Percentiles rank a stretch among this genome's conserved stretches.
Evolutionary conservation across 1,140 invertebrate species (phyloP).

Genomic region (Lordiphosa mommai): DNA sequence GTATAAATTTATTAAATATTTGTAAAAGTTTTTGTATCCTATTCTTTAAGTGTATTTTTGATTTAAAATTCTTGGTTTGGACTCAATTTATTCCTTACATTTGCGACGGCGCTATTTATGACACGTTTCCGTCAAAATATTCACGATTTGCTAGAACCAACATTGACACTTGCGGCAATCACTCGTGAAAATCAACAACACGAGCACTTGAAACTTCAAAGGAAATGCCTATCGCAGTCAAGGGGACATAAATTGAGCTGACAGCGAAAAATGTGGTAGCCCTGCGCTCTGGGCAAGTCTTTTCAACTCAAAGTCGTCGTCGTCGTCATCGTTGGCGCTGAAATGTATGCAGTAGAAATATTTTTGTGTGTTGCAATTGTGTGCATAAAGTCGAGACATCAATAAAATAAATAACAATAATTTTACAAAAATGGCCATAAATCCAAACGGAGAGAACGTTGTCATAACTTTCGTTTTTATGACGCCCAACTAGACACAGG

Average conservation of each 20-base stretch:
- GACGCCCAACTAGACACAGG: constrained; percentile 67
- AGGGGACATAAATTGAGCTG: constrained; percentile 73
- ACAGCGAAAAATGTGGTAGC: constrained; percentile 62
- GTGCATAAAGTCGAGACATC: constrained; percentile 63
- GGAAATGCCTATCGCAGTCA: constrained; percentile 78
- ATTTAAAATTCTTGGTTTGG: too few relatives aligned
- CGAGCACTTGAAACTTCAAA: constrained; percentile 69
- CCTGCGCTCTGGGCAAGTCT: constrained; percentile 7
- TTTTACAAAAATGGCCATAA: constrained; percentile 69
- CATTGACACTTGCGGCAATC: constrained; percentile 40
- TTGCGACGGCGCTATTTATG: constrained; percentile 62
- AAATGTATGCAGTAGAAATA: constrained; percentile 69
- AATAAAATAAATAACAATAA: constrained; percentile 78
- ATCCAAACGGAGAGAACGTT: constrained; percentile 48
- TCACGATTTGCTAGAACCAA: constrained; percentile 45
- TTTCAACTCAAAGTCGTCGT: neutral
- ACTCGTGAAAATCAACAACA: constrained; percentile 37
- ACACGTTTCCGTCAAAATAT: constrained; percentile 75
- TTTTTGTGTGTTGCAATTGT: constrained; percentile 52
- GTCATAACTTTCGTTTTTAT: constrained; percentile 77
- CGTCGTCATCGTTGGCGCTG: constrained; percentile 15
- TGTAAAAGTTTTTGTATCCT: too few relatives aligned
- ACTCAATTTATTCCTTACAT: too few relatives aligned
- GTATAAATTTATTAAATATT: too few relatives aligned
- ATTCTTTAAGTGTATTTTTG: too few relatives aligned